phyloP scores from a whole-genome alignment of 2,888 invertebrate species.

The Megastigmus dorsalis region DNA sequence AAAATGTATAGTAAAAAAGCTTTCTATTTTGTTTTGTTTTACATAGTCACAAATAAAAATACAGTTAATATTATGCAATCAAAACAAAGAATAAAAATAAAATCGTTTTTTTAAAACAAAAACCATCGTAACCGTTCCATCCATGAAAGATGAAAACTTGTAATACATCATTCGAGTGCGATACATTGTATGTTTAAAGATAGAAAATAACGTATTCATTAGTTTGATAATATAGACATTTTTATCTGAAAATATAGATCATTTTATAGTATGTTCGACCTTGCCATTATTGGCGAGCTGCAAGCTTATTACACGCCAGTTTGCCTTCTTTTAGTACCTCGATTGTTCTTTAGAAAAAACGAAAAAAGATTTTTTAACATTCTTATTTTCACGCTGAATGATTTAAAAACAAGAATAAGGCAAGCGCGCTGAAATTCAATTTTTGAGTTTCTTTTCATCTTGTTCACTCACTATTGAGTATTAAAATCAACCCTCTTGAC shows the following conservation, averaged over 20 bases:
- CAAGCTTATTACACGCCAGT: conserved; percentile 53
- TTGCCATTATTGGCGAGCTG: conserved; percentile 35
- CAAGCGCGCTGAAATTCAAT: conserved; percentile 60
- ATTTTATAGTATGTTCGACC: conserved; percentile 53
- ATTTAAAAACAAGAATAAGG: conserved; percentile 61
- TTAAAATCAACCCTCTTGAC: conserved; percentile 91
- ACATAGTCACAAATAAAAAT: conserved; percentile 44
- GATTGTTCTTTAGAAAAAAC: conserved; percentile 44
- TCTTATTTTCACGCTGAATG: conserved; percentile 39
- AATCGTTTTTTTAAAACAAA: conserved; percentile 53
- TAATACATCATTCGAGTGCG: conserved; percentile 7
- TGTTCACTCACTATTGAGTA: conserved; percentile 39
- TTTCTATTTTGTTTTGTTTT: conserved; percentile 43
- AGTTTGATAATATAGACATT: conserved; percentile 50
- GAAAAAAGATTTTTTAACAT: conserved; percentile 29
- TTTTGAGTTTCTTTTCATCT: conserved; percentile 51
- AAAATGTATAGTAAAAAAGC: conserved; percentile 55
- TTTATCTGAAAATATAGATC: conserved; percentile 63
- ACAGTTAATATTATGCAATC: conserved; percentile 45
- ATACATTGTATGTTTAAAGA: conserved; percentile 35
- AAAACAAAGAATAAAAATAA: conserved; percentile 49
- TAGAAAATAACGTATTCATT: conserved; percentile 46
- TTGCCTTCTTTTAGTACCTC: conserved; percentile 44
- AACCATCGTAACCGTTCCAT: conserved; percentile 46
- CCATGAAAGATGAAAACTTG: conserved; percentile 41